Percentiles rank a stretch among this genome's conserved stretches.
Conservation (phyloP, 2,113 vertebrate species). For the Columba janthina region DNA sequence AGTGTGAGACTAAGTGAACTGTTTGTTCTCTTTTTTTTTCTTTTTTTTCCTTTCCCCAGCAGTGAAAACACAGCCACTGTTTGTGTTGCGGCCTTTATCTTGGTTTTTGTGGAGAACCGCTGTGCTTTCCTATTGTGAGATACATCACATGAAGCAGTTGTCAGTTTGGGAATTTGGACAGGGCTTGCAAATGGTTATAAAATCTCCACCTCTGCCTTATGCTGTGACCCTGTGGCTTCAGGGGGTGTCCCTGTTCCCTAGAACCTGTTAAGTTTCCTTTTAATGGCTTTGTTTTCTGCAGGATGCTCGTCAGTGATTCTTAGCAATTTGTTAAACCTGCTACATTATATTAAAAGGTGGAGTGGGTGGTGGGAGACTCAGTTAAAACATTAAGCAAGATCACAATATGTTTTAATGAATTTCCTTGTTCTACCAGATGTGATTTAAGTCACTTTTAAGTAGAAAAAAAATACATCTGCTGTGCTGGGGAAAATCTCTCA, state of each 20-base stretch:
- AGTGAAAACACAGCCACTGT: background rate
- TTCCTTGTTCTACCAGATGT: background rate
- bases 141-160: fast-evolving
- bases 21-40: conserved; percentile 1
- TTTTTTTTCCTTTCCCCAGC: background rate
- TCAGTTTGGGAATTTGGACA: background rate
- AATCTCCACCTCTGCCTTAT: background rate
- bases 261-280: background rate
- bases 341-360: background rate
- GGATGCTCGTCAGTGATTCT: background rate
- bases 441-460: background rate
- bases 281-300: background rate
- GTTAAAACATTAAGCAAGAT: background rate
- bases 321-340: background rate
- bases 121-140: background rate
- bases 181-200: background rate
- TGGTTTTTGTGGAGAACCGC: background rate
- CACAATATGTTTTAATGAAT: background rate
- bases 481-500: background rate
- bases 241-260: background rate
- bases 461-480: background rate
- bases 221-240: background rate
- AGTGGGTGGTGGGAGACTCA: background rate
- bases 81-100: conserved; percentile 8
- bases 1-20: conserved; percentile 5